Base-by-base conservation (phyloP, 2,888 invertebrate species). In the Pachliopta kotzebuea region DNA sequence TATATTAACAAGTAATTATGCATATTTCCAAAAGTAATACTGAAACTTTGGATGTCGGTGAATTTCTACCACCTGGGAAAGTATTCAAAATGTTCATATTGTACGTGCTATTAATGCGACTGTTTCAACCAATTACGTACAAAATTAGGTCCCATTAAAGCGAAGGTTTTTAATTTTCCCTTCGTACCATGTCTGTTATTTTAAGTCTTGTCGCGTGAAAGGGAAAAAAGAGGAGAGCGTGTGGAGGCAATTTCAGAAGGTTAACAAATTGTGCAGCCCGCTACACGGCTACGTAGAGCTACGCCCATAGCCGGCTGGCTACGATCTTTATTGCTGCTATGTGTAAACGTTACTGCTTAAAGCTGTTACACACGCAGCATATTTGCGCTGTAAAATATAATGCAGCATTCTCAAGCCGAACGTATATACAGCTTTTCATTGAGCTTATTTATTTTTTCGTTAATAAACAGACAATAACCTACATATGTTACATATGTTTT, bases 201-300 rank as follows among this genome's bases (percentile, higher is more conserved):
- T 74, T 74, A 74, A 71, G 71, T 70, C 71, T 66, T 71, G 71
- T 73, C 71, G 68, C 67, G 68, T 70, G 70, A 75, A 76, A 66
- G 59, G 68, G 65, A 68, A 71, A 65, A 65, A 65, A 75, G 55
- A 62, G 65, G 63, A 60, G 62, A 68, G 63, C 73, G 71, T 74
- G 76, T 75, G 73, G 79, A 81, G 80, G 83, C 82, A 82, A 86
- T 88, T 85, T 77, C 80, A 79, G 79, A 79, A 80, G 78, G 84
- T 83, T 86, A 88, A 88, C 88, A 88, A 88, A 88, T 87, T 84
- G 85, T 81, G 81, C 79, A 85, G 82, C 83, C 74, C 71, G 72
- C 80, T 81, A 60, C 60, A 64, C 29, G 23, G 63, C 58, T 59
- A 80, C 81, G 76, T 70, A 68, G 76, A 73, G 79, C 77, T 77